Percentiles rank a stretch among this genome's conserved stretches.
phyloP scores from a whole-genome alignment of 1,140 invertebrate species.

The Apolygus lucorum region DNA sequence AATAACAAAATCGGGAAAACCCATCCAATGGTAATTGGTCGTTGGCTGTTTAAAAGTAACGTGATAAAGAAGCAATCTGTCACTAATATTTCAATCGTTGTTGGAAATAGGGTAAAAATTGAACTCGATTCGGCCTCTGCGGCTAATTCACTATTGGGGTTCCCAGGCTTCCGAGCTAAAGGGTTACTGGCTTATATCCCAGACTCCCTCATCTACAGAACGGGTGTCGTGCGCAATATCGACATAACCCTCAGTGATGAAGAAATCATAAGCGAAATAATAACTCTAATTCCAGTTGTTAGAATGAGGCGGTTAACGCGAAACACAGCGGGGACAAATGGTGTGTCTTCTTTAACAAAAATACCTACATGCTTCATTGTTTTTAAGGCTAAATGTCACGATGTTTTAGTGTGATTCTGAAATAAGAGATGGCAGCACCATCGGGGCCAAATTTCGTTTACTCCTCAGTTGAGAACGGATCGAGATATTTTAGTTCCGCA shows the following conservation, averaged over 20 bases:
- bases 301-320: background rate
- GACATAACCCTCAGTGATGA: background rate
- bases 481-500: too few relatives aligned
- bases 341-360: background rate
- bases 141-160: background rate
- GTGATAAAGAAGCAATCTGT: background rate
- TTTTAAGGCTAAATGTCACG: too few relatives aligned
- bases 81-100: background rate
- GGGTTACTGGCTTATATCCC: too few relatives aligned
- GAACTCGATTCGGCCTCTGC: background rate
- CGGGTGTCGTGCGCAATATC: background rate
- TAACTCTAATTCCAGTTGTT: background rate
- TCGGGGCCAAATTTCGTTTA: too few relatives aligned
- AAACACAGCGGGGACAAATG: background rate
- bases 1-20: background rate
- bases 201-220: background rate
- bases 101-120: conserved; percentile 3
- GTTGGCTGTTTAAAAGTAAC: background rate
- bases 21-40: conserved; percentile 1
- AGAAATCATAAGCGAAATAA: background rate
- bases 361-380: background rate
- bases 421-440: too few relatives aligned
- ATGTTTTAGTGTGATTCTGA: too few relatives aligned
- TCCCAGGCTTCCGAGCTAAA: background rate
- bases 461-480: too few relatives aligned